These are phyloP conservation scores for Belgica antarctica DNA, from an alignment of 2,888 invertebrate species.

Conservation along the genomic window DNA sequence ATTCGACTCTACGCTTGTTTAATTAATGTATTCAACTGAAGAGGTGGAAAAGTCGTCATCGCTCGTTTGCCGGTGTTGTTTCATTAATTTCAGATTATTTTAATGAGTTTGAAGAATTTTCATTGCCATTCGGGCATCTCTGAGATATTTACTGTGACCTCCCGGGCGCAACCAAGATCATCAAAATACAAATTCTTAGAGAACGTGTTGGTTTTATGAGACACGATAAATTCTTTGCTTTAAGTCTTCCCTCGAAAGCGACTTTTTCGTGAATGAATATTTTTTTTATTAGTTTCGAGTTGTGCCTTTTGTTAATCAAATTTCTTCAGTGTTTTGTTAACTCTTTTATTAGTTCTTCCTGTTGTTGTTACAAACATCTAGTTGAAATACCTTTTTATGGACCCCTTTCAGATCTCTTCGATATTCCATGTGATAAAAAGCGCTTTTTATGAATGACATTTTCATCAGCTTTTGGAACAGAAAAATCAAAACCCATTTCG, in stretches of 20 bases:
- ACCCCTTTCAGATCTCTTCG: not conserved
- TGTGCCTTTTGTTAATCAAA: slow-evolving; percentile 12
- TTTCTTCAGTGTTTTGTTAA: slow-evolving; percentile 17
- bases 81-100: slow-evolving; percentile 2
- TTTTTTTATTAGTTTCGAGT: not conserved
- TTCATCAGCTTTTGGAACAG: too few relatives aligned
- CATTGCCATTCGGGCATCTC: slow-evolving; percentile 9
- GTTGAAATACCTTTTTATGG: slow-evolving; percentile 26
- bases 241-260: not conserved
- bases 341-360: slow-evolving; percentile 21
- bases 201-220: slow-evolving; percentile 15
- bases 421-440: slow-evolving; percentile 11
- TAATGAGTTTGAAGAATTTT: slow-evolving; percentile 7
- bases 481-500: too few relatives aligned
- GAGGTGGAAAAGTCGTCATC: slow-evolving; percentile 2
- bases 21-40: not conserved
- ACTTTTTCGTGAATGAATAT: not conserved
- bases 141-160: too few relatives aligned
- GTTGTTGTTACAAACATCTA: not conserved
- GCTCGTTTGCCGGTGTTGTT: too few relatives aligned
- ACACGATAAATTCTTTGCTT: not conserved
- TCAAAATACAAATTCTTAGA: slow-evolving; percentile 9
- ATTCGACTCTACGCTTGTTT: slow-evolving; percentile 4
- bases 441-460: slow-evolving; percentile 1
- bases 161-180: slow-evolving; percentile 10